Conservation (phyloP, 2,113 vertebrate species). For the Copsychus sechellarum region DNA sequence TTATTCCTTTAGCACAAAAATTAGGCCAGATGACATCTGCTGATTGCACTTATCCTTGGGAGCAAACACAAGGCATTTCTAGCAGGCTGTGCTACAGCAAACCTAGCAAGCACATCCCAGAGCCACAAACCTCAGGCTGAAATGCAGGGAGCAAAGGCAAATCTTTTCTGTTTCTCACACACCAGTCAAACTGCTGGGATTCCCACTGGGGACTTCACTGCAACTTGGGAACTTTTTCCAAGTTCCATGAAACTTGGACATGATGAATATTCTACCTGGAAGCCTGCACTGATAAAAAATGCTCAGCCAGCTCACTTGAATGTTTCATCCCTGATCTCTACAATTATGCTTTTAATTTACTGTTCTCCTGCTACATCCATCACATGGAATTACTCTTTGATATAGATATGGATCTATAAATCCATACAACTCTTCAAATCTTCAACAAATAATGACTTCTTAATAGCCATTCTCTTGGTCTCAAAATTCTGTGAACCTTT, state of each 20-base stretch:
- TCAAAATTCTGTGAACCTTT: not conserved
- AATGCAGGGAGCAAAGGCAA: not conserved
- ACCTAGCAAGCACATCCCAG: not conserved
- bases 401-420: not conserved
- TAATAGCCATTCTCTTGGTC: not conserved
- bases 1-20: not conserved
- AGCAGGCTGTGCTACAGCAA: not conserved
- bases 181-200: not conserved
- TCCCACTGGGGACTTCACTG: not conserved
- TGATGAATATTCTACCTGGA: not conserved
- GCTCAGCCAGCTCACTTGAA: not conserved
- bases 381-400: not conserved
- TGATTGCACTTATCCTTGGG: not conserved
- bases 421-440: not conserved
- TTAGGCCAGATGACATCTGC: not conserved
- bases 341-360: not conserved
- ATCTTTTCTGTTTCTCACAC: not conserved
- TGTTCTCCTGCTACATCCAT: not conserved
- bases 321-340: not conserved
- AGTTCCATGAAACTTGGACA: not conserved
- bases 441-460: not conserved
- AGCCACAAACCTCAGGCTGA: not conserved
- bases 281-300: not conserved
- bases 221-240: not conserved
- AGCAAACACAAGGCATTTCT: not conserved